Percentiles rank a stretch among this genome's conserved stretches.
Evolutionary conservation across 2,797 vertebrate species (phyloP).

Genomic region (Acanthurus leucopareius): DNA sequence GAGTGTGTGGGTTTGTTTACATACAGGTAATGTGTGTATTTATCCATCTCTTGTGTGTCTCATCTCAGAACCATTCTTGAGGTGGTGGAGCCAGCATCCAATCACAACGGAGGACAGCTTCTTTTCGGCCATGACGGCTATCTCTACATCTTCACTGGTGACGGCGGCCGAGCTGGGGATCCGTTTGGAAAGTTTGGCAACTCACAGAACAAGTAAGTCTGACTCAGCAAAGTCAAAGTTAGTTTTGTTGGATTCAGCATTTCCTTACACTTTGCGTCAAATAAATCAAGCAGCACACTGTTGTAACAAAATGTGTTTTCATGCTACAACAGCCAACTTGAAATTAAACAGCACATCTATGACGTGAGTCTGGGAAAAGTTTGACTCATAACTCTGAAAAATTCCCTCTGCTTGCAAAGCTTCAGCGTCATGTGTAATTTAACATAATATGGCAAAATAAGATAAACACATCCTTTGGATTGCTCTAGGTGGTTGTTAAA

Average conservation of each 20-base stretch:
- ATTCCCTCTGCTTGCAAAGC: background rate
- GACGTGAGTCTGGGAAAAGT: background rate
- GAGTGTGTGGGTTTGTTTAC: background rate
- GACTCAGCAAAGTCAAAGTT: background rate
- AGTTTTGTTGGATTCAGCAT: background rate
- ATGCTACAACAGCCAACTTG: background rate
- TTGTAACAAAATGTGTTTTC: no score
- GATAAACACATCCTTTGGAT: slow-evolving; percentile 9
- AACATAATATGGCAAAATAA: slow-evolving; percentile 8
- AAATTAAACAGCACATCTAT: background rate
- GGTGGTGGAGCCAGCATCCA: slow-evolving; percentile 88
- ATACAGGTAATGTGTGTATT: background rate
- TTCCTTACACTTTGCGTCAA: background rate
- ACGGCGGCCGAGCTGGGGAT: slow-evolving; percentile 88
- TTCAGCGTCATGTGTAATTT: slow-evolving; percentile 7
- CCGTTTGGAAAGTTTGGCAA: slow-evolving; percentile 91
- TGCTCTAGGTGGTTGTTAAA: slow-evolving; percentile 1
- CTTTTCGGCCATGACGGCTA: slow-evolving; percentile 88
- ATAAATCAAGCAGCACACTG: background rate
- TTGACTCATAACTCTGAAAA: background rate
- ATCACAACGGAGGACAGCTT: slow-evolving; percentile 91
- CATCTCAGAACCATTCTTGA: slow-evolving; percentile 85
- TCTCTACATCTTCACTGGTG: slow-evolving; percentile 90
- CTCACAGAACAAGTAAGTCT: slow-evolving; percentile 89
- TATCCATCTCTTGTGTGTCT: background rate